Evolutionary conservation across 2,888 invertebrate genomes (phyloP).

Genomic region (Sympetrum striolatum): DNA sequence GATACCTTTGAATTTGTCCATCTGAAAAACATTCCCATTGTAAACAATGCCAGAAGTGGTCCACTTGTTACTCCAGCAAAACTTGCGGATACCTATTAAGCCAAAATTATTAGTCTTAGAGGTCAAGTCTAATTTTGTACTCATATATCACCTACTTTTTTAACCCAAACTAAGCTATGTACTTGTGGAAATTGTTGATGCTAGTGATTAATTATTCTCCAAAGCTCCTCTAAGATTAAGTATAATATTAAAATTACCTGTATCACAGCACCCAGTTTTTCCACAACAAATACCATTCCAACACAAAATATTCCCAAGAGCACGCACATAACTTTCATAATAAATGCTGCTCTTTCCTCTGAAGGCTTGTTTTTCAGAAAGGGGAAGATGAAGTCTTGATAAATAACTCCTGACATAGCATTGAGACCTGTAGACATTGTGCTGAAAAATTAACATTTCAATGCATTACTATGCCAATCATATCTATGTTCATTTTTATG

Average conservation of each 20-base stretch:
- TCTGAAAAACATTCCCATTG: conserved; percentile 74
- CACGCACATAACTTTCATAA: conserved; percentile 75
- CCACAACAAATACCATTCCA: conserved; percentile 73
- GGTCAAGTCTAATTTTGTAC: neutral
- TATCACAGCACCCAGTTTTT: conserved; percentile 73
- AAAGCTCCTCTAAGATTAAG: neutral
- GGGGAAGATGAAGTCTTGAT: conserved; percentile 80
- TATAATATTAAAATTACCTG: conserved; percentile 58
- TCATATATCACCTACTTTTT: too few relatives aligned
- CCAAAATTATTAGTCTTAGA: neutral
- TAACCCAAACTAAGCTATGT: too few relatives aligned
- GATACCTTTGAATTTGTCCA: conserved; percentile 73
- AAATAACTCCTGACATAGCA: conserved; percentile 80
- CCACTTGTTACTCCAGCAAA: conserved; percentile 75
- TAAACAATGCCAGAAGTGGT: conserved; percentile 73
- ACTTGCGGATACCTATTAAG: conserved; percentile 69
- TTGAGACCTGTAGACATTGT: conserved; percentile 82
- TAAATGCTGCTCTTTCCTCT: conserved; percentile 70
- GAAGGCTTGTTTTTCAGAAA: conserved; percentile 65
- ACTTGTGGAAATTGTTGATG: too few relatives aligned
- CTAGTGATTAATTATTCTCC: too few relatives aligned
- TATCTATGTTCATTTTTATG: neutral
- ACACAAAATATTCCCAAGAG: conserved; percentile 71
- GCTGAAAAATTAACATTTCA: conserved; percentile 60
- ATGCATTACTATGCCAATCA: too few relatives aligned